phyloP scores from a whole-genome alignment of 2,113 vertebrate genomes.

The Saccopteryx leptura region DNA sequence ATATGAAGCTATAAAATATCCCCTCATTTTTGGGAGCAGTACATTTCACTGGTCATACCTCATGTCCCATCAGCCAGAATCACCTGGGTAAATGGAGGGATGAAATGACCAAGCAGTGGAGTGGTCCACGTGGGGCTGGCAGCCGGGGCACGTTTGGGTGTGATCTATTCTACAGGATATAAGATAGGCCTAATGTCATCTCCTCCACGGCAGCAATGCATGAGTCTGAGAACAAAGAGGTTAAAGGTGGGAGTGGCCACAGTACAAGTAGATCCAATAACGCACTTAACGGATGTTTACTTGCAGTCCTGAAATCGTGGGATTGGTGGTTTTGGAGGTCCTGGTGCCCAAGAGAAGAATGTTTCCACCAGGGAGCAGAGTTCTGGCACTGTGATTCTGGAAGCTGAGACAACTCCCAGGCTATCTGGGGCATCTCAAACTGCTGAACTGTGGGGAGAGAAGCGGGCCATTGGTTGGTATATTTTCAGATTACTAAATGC shows the following conservation, averaged over 20 bases:
- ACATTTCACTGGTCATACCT: background rate
- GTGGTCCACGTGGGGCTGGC: background rate
- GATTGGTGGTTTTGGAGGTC: background rate
- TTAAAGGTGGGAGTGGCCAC: background rate
- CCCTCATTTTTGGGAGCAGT: too few species aligned
- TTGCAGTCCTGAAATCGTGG: background rate
- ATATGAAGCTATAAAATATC: too few species aligned
- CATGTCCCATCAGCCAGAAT: background rate
- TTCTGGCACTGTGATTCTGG: background rate
- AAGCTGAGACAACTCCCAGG: background rate
- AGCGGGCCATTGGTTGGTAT: background rate
- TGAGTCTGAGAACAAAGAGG: background rate
- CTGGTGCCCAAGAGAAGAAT: conserved; percentile 10
- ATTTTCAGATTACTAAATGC: background rate
- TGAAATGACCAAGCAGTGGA: background rate
- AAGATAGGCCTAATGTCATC: background rate
- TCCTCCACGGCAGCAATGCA: background rate
- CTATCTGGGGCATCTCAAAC: background rate
- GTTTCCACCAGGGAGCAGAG: background rate
- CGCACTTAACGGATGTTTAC: background rate
- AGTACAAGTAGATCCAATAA: background rate
- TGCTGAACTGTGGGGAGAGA: background rate
- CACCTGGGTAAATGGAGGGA: background rate
- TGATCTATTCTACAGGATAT: background rate
- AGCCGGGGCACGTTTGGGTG: background rate